Evolutionary conservation across 2,888 invertebrate genomes (phyloP), one percentile per base, ranked within the genome.

Genomic region (Cheilosia vulpina): DNA sequence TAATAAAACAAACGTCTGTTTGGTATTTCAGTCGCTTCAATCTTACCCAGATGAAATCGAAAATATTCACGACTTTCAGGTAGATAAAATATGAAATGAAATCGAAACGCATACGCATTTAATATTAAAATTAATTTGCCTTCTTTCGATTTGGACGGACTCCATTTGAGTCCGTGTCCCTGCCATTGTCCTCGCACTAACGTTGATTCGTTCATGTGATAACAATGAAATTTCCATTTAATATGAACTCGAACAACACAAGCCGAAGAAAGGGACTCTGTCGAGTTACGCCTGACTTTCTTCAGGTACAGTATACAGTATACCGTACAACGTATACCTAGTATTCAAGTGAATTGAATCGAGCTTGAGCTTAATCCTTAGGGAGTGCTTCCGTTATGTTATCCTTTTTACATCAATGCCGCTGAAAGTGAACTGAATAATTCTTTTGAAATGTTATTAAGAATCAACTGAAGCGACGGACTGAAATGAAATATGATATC

Each of bases 401-500:
- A 71, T 58, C 38, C 47, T 50, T 63, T 63, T 50, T 21, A 19
- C 47, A 34, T 13, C 6, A 6, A 45, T 27, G 19, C 15, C 31
- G 21, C 15, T 63, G 63, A 34, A 19, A 47, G 47, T 13, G 47
- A 63, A 63, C 47, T 58, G 69, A 58, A 58, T 71, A 57, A 71
- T 71, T 71, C 47, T 43, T 71, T 58, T 71, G 69, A 71, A 38
- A 58, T 50, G 34, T 71, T 58, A 71, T 71, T 71, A 50, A 50
- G 47, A 58, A 24, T 38, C 58, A 58, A 50, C 69, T 47, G 69
- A 41, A 34, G 57, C 38, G 69, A 50, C 58, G 38, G 47, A 71
- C 58, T 38, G 13, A 38, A 38, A 38, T 71, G 69, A 71, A 71
- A 71, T 71, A 71, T 71, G 58, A 50, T 71, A 71, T 58, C 69